phyloP scores from a whole-genome alignment of 2,797 vertebrate species.

The Cryptoblepharus egeriae region DNA sequence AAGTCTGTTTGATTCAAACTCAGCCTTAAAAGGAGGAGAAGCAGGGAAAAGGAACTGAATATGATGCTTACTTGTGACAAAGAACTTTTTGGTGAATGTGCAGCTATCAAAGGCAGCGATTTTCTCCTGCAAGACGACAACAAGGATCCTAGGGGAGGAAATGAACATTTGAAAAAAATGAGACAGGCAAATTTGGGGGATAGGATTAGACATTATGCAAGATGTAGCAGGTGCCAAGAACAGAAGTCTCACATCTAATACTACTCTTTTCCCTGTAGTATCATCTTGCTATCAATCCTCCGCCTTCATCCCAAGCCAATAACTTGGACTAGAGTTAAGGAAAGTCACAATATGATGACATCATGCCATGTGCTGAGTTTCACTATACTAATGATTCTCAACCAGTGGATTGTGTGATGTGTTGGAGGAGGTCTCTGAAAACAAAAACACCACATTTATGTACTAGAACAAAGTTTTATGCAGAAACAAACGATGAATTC shows the following conservation, averaged over 20 bases:
- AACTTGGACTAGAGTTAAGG: neutral
- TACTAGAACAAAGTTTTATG: neutral
- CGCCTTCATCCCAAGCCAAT: neutral
- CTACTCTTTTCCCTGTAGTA: no score
- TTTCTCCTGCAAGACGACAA: conserved; percentile 96
- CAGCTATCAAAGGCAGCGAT: conserved; percentile 99
- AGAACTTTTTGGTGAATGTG: conserved; percentile 98
- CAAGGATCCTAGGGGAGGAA: conserved; percentile 86
- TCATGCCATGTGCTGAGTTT: neutral
- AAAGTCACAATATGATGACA: neutral
- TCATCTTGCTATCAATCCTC: neutral
- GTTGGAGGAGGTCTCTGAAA: neutral
- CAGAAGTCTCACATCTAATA: neutral
- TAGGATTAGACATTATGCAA: neutral
- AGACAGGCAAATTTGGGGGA: neutral
- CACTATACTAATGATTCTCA: neutral
- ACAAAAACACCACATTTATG: no score
- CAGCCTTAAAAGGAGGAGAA: neutral
- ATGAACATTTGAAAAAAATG: conserved; percentile 24
- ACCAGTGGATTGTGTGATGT: neutral
- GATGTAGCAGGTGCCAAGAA: neutral
- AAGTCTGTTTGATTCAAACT: neutral
- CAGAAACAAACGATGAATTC: neutral
- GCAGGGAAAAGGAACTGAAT: neutral
- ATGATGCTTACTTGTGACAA: conserved; percentile 93